Conservation (phyloP, 2,113 vertebrate species). For the Gadus macrocephalus region DNA sequence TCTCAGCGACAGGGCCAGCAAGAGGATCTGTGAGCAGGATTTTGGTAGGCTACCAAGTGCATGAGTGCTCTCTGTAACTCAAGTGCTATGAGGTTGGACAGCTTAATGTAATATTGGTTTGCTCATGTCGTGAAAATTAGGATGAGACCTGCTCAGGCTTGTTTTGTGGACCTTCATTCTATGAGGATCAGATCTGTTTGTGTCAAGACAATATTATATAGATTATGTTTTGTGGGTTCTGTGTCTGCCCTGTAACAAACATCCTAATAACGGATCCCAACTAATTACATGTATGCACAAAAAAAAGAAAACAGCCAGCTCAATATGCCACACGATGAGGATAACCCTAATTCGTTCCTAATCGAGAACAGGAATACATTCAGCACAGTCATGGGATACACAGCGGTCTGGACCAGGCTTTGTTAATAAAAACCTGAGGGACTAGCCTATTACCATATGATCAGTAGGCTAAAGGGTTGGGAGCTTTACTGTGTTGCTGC, state of each 20-base stretch:
- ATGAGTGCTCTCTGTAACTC: conserved; percentile 38
- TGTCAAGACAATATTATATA: too few relatives aligned
- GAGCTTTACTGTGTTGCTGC: neutral
- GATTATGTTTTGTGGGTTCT: too few relatives aligned
- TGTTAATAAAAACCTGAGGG: too few relatives aligned
- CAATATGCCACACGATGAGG: too few relatives aligned
- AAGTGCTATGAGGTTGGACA: conserved; percentile 21
- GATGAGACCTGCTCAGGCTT: conserved; percentile 49
- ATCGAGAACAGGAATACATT: too few relatives aligned
- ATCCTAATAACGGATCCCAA: too few relatives aligned
- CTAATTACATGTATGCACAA: too few relatives aligned
- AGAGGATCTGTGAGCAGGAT: conserved; percentile 37
- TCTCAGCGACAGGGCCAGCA: conserved; percentile 30
- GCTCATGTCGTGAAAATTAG: conserved; percentile 35
- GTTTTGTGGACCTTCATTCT: conserved; percentile 35
- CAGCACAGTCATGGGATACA: too few relatives aligned
- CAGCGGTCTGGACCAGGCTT: too few relatives aligned
- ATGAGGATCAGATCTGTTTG: conserved; percentile 27
- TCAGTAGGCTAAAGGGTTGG: conserved; percentile 38
- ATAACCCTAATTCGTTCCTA: too few relatives aligned
- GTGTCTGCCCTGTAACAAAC: too few relatives aligned
- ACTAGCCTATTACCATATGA: conserved; percentile 7
- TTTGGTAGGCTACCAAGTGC: conserved; percentile 54
- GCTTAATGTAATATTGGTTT: conserved; percentile 33
- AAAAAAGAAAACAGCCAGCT: too few relatives aligned